These are phyloP conservation scores for Strongylocentrotus purpuratus DNA, from an alignment of 35 echinoderm and acorn worm species.

Conservation along the genomic window DNA sequence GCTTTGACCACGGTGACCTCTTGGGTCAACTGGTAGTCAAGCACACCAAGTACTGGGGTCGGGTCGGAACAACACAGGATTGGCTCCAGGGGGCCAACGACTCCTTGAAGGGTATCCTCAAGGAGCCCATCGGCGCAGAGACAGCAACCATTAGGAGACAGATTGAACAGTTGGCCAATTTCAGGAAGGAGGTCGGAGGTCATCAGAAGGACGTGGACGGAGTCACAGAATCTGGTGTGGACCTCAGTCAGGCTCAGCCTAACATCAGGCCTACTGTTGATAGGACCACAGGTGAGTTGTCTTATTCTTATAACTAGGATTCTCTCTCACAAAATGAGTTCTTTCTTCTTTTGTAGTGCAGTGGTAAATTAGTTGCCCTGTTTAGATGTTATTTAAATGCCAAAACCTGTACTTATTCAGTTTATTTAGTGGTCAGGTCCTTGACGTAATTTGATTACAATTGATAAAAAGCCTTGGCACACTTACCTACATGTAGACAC, in stretches of 20 bases:
- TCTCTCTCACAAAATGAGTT: background rate
- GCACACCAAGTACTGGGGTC: slow-evolving; percentile 64
- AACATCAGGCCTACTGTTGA: slow-evolving; percentile 50
- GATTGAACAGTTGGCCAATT: slow-evolving; percentile 83
- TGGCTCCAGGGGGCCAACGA: slow-evolving; percentile 76
- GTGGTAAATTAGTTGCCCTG: background rate
- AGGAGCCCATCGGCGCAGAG: slow-evolving; percentile 81
- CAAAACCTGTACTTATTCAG: no score
- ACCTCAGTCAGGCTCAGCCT: slow-evolving; percentile 53
- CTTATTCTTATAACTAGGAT: no score
- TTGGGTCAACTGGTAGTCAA: slow-evolving; percentile 72
- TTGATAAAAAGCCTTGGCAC: no score
- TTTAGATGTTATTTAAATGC: no score
- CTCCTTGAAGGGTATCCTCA: slow-evolving; percentile 53
- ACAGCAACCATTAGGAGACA: slow-evolving; percentile 80
- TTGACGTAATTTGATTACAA: no score
- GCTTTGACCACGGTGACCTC: slow-evolving; percentile 62
- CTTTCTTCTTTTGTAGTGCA: background rate
- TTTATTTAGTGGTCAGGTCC: no score
- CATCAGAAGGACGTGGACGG: slow-evolving; percentile 82
- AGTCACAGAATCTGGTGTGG: slow-evolving; percentile 66
- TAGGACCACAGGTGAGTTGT: slow-evolving; percentile 44
- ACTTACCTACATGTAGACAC: no score
- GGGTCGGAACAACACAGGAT: slow-evolving; percentile 61
- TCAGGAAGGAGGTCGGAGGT: slow-evolving; percentile 72